Evolutionary conservation across 2,113 vertebrate species (phyloP).

Genomic region (Acanthisitta chloris): DNA sequence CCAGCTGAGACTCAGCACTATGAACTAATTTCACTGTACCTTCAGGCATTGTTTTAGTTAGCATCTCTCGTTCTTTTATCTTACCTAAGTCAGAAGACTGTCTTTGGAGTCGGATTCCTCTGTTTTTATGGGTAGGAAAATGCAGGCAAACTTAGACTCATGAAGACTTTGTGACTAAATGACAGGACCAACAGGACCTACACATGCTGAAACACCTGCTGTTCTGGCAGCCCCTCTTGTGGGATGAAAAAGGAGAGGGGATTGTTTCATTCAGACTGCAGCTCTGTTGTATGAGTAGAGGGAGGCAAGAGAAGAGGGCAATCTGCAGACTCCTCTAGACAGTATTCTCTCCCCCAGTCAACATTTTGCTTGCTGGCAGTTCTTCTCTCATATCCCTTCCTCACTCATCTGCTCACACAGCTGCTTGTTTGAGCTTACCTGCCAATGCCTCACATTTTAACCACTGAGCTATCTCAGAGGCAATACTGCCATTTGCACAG

Average conservation of each 20-base stretch:
- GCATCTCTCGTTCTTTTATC: not conserved
- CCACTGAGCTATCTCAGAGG: not conserved
- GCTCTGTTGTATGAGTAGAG: not conserved
- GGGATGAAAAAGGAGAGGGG: not conserved
- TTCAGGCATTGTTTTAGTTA: conserved; percentile 25
- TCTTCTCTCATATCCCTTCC: not conserved
- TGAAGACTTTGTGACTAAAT: not conserved
- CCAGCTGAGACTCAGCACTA: conserved; percentile 41
- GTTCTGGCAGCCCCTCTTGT: not conserved
- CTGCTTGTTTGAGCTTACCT: not conserved
- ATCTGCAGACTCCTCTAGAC: not conserved
- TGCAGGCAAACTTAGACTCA: not conserved
- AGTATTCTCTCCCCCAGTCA: not conserved
- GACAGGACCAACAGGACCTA: not conserved
- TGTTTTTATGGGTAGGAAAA: not conserved
- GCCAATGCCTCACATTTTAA: not conserved
- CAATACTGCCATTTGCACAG: not conserved
- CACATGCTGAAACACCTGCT: not conserved
- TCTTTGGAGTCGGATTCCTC: not conserved
- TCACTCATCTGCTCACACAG: not conserved
- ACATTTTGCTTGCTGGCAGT: not conserved
- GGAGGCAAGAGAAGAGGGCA: not conserved
- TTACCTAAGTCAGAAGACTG: not conserved
- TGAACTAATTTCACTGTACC: conserved; percentile 47
- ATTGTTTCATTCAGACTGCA: not conserved